Evolutionary conservation across 1,140 invertebrate species (phyloP), one percentile per base, ranked within the genome.

Genomic region (Micrasema longulum): DNA sequence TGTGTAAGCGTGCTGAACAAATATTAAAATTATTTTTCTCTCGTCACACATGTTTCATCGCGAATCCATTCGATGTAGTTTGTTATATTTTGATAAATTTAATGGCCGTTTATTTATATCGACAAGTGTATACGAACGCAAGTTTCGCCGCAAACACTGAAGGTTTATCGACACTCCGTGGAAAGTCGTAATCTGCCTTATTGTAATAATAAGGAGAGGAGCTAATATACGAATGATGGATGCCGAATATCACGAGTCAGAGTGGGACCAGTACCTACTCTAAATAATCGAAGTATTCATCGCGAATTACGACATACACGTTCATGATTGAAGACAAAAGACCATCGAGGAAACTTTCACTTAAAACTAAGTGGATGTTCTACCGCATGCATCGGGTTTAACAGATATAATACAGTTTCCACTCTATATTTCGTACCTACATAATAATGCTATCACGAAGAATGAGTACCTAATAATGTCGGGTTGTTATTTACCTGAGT

Each of bases 61-160:
- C 35, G 11, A 41, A 38, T 53, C 12, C 50, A 60, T 41, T 60
- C 12, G 36, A 9, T 11, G 18, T 11, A 18, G 35, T 22, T 52
- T 22, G 18, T 10, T 22, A 22, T 41, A 60, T 60, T 60, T 60
- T 60, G 55, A 60, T 60, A 60, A 60, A 41, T 60, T 60, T 60
- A 38, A 60, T 41, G 22, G 18, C 18, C 2, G n/a, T 52, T 52
- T 48, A 20, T 22, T 55, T 55, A 18, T 31, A 16, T 31, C 52
- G n/a, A 36, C 26, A 53, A 36, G 23, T 23, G 23, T 7, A 31
- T 36, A 35, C 26, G 26, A 31, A 31, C 26, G 26, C 26, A 31
- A 31, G 26, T 31, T 31, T 31, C 2, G 2, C 26, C 2, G 2
- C 26, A 31, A 31, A 31, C 7, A 31, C 2, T n/a, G n/a, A 7